These are phyloP conservation scores for Zaprionus africanus DNA, from an alignment of 1,140 invertebrate species.

Conservation along the genomic window DNA sequence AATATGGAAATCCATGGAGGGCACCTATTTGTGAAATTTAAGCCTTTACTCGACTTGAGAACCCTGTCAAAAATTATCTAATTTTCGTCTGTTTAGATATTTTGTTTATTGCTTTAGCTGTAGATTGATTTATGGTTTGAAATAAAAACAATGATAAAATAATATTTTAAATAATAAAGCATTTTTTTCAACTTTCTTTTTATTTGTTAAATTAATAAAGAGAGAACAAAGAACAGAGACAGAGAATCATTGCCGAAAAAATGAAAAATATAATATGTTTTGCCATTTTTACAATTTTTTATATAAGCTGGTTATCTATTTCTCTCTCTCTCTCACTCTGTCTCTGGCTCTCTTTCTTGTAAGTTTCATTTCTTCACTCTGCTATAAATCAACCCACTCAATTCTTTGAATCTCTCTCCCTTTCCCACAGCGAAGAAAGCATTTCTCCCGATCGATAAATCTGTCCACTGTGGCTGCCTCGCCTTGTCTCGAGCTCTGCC, in stretches of 20 bases:
- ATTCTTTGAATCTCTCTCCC: background rate
- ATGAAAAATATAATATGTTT: background rate
- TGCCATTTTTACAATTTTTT: background rate
- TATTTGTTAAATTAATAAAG: background rate
- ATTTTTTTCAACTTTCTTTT: background rate
- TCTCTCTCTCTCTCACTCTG: background rate
- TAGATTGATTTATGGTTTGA: background rate
- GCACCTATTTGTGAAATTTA: background rate
- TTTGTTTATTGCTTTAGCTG: background rate
- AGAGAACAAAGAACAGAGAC: too few species aligned
- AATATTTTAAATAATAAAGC: background rate
- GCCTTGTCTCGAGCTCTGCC: background rate
- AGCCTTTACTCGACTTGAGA: background rate
- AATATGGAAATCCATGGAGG: background rate
- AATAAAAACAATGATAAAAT: too few species aligned
- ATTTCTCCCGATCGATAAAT: conserved; percentile 34
- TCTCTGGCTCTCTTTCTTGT: too few species aligned
- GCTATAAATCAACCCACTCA: background rate
- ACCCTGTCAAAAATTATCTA: background rate
- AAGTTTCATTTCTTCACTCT: background rate
- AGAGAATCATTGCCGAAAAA: background rate
- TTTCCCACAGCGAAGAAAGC: conserved; percentile 1
- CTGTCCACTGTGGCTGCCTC: background rate
- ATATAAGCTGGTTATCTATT: too few species aligned
- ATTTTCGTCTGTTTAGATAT: background rate